phyloP scores from a whole-genome alignment of 2,113 vertebrate species.

The Eupsittula cactorum region DNA sequence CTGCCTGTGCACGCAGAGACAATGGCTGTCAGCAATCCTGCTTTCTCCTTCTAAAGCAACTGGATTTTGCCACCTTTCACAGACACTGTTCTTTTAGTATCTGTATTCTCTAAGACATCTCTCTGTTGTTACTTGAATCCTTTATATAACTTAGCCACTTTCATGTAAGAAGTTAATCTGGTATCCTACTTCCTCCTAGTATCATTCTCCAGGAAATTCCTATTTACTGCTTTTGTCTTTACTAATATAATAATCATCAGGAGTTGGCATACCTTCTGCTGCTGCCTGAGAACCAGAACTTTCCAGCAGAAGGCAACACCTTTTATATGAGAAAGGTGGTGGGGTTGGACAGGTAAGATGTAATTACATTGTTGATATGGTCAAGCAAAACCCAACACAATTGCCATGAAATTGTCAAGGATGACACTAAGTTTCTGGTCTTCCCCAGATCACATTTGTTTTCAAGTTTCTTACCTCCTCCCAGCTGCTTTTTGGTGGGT shows the following conservation, averaged over 20 bases:
- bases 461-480: background rate
- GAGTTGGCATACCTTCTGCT: background rate
- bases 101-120: background rate
- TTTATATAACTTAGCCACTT: background rate
- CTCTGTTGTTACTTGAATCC: background rate
- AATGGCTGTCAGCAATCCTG: background rate
- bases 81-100: background rate
- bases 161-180: background rate
- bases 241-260: background rate
- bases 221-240: background rate
- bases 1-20: background rate
- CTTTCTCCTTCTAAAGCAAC: background rate
- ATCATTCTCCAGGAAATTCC: background rate
- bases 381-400: background rate
- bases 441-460: background rate
- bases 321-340: background rate
- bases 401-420: background rate
- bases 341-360: background rate
- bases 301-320: background rate
- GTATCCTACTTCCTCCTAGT: background rate
- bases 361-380: background rate
- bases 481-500: background rate
- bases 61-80: background rate
- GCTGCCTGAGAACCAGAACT: background rate
- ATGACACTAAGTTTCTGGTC: background rate